A percentile compares a stretch with the other conserved stretches of the same genome.
These are phyloP conservation scores for Aspidiotus destructor DNA, from an alignment of 2,888 invertebrate species.

Conservation along the genomic window DNA sequence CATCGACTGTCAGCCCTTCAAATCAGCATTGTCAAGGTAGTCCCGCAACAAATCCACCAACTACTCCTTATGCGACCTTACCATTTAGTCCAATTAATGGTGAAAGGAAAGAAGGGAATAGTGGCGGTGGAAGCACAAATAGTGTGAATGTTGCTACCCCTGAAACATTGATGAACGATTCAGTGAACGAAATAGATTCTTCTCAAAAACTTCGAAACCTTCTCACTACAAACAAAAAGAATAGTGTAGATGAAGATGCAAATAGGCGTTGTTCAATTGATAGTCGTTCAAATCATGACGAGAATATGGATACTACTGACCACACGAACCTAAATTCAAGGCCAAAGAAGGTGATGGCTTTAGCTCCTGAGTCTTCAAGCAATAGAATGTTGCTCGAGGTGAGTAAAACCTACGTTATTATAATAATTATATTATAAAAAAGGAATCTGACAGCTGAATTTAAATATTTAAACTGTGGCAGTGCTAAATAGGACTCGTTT, in stretches of 20 bases:
- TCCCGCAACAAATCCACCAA: conserved; percentile 45
- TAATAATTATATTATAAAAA: too few relatives aligned
- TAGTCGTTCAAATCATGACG: conserved; percentile 39
- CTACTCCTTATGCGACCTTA: conserved; percentile 46
- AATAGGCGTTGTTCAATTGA: conserved; percentile 11
- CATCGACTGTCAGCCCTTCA: conserved; percentile 43
- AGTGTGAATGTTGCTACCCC: conserved; percentile 37
- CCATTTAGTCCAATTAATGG: conserved; percentile 54
- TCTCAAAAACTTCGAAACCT: conserved; percentile 52
- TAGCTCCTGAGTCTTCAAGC: conserved; percentile 37
- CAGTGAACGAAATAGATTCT: conserved; percentile 42
- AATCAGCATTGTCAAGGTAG: conserved; percentile 45
- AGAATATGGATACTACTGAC: conserved; percentile 11
- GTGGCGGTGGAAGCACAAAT: too few relatives aligned
- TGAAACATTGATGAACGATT: conserved; percentile 46
- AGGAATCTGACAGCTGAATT: too few relatives aligned
- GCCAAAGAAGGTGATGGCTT: neutral
- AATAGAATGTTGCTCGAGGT: conserved; percentile 59
- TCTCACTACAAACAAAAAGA: conserved; percentile 43
- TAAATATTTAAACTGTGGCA: too few relatives aligned
- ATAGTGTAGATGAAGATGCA: conserved; percentile 37
- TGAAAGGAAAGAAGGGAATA: conserved; percentile 44
- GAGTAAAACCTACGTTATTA: conserved; percentile 37
- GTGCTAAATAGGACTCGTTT: too few relatives aligned
- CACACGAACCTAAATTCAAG: conserved; percentile 11